A percentile compares a stretch with the other conserved stretches of the same genome.
Evolutionary conservation across 2,113 vertebrate genomes (phyloP).

Genomic region (Syrrhaptes paradoxus): DNA sequence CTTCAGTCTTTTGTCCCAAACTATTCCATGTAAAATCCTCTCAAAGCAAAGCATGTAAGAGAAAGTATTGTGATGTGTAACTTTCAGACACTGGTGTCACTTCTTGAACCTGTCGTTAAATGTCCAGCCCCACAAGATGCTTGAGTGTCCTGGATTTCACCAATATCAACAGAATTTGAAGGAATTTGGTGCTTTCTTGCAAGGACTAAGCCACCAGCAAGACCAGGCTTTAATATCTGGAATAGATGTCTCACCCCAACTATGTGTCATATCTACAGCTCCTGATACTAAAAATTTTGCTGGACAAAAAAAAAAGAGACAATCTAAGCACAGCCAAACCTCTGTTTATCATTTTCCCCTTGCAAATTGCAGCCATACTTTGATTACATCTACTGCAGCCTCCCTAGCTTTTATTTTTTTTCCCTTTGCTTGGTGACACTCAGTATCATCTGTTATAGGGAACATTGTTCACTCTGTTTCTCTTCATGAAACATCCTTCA

Average conservation of each 20-base stretch:
- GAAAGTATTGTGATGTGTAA: not conserved
- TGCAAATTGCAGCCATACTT: not conserved
- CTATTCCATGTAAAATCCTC: not conserved
- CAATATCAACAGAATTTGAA: not conserved
- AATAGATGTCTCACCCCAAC: not conserved
- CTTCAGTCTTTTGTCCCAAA: not conserved
- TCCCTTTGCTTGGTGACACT: not conserved
- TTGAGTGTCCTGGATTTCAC: not conserved
- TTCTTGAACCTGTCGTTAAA: not conserved
- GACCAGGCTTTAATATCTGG: not conserved
- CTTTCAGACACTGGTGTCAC: not conserved
- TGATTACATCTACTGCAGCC: not conserved
- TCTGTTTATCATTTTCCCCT: not conserved
- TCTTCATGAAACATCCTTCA: not conserved
- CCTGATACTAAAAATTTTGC: not conserved
- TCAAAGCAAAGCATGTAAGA: not conserved
- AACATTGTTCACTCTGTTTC: not conserved
- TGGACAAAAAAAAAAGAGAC: not conserved
- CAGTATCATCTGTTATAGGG: not conserved
- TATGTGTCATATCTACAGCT: not conserved
- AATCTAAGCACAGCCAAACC: not conserved
- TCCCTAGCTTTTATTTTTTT: not conserved
- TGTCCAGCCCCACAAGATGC: not conserved
- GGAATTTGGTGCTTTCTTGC: not conserved
- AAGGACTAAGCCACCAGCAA: not conserved